phyloP scores from a whole-genome alignment of 2,113 vertebrate genomes.

The Chaetops frenatus region DNA sequence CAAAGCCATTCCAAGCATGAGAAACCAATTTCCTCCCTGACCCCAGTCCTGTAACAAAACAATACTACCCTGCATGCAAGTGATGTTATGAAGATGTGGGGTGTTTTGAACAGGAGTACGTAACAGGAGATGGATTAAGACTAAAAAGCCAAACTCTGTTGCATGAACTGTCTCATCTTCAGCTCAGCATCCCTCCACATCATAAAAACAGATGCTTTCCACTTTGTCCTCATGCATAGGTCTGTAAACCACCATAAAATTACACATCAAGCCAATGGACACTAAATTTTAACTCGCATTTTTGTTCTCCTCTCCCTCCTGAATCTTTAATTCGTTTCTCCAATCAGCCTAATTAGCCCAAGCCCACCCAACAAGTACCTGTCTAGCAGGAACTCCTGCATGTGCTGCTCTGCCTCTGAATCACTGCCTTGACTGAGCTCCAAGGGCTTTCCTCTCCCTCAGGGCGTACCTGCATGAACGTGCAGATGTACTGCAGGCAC shows the following conservation, averaged over 20 bases:
- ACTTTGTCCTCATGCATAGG: neutral
- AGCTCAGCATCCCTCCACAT: neutral
- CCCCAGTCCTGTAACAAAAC: neutral
- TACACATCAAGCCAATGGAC: neutral
- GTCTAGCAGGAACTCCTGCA: neutral
- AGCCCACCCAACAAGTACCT: conserved; percentile 44
- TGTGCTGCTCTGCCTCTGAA: conserved; percentile 30
- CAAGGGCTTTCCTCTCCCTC: conserved; percentile 17
- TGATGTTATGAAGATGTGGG: neutral
- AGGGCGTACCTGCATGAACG: neutral
- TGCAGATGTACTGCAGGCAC: neutral
- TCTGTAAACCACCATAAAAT: neutral
- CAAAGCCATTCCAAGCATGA: conserved; percentile 20
- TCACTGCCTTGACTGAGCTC: conserved; percentile 45
- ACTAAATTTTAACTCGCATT: neutral
- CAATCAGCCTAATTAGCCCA: neutral
- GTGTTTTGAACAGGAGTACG: neutral
- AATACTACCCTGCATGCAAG: neutral
- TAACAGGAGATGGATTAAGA: neutral
- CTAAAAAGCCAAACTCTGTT: neutral
- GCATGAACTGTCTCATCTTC: neutral
- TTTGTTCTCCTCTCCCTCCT: neutral
- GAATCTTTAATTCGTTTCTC: neutral
- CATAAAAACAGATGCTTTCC: neutral
- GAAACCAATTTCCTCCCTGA: conserved; percentile 58